Conservation (phyloP, 2,888 invertebrate genomes). For the Pheosia tremula region DNA sequence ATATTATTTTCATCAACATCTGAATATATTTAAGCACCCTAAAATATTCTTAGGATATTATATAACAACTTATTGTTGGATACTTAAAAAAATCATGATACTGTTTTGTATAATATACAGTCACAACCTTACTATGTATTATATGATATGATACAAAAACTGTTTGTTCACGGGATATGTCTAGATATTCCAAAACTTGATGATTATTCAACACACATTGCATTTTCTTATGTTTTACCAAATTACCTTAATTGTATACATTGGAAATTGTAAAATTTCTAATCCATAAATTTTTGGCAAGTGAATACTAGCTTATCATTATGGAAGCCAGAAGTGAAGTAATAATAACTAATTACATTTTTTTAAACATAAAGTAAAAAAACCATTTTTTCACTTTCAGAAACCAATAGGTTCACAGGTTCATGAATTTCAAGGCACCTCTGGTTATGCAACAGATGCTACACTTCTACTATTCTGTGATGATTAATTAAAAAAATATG, state of each 20-base stretch:
- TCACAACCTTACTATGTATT: neutral
- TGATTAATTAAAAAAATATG: neutral
- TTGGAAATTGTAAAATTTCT: neutral
- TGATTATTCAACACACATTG: neutral
- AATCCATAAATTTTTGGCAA: neutral
- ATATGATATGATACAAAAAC: neutral
- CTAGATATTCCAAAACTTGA: neutral
- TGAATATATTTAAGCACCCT: neutral
- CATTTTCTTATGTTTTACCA: neutral
- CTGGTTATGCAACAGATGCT: neutral
- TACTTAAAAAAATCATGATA: neutral
- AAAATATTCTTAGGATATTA: neutral
- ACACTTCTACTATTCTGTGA: neutral
- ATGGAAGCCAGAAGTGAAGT: too few relatives aligned
- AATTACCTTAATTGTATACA: neutral
- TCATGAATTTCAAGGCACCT: neutral
- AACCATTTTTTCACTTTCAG: too few relatives aligned
- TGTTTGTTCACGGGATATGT: neutral
- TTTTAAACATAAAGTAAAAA: too few relatives aligned
- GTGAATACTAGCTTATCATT: neutral
- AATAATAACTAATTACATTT: too few relatives aligned
- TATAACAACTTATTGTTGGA: neutral
- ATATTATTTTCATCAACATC: neutral
- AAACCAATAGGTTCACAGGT: too few relatives aligned
- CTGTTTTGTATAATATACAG: slow-evolving; percentile 1